Evolutionary conservation across 1,140 invertebrate genomes (phyloP).

Genomic region (Aporrectodea caliginosa): DNA sequence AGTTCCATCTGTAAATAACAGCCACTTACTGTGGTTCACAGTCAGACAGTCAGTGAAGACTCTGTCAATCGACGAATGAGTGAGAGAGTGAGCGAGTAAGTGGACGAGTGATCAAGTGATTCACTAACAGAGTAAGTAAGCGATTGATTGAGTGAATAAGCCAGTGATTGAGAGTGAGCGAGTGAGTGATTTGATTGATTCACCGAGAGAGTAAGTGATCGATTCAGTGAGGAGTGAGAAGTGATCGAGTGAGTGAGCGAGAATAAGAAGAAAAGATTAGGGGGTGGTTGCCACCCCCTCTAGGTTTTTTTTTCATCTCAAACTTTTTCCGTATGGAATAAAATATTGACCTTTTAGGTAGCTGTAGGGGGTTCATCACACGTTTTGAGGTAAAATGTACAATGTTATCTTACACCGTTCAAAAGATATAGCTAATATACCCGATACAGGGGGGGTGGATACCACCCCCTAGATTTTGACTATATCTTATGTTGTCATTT

Average conservation of each 20-base stretch:
- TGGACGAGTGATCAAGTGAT: not conserved
- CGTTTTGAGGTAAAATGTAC: not conserved
- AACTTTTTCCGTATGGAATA: constrained; percentile 49
- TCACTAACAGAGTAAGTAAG: not conserved
- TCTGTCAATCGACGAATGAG: not conserved
- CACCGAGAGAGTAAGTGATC: not conserved
- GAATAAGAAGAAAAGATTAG: no score
- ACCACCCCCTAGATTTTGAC: no score
- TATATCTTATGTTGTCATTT: no score
- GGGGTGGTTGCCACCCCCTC: no score
- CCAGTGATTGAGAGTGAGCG: not conserved
- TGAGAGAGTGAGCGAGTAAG: not conserved
- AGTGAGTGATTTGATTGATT: not conserved
- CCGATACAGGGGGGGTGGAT: no score
- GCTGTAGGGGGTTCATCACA: constrained; percentile 56
- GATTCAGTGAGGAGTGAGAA: not conserved
- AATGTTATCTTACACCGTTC: no score
- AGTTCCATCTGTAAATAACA: no score
- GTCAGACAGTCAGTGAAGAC: no score
- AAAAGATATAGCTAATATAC: no score
- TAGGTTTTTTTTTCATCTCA: no score
- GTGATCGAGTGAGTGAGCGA: not conserved
- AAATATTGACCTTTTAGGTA: constrained; percentile 84
- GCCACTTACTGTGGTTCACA: no score
- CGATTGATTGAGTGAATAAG: not conserved